Evolutionary conservation across 1,140 invertebrate genomes (phyloP).

Genomic region (Pachypeltis micranthus): DNA sequence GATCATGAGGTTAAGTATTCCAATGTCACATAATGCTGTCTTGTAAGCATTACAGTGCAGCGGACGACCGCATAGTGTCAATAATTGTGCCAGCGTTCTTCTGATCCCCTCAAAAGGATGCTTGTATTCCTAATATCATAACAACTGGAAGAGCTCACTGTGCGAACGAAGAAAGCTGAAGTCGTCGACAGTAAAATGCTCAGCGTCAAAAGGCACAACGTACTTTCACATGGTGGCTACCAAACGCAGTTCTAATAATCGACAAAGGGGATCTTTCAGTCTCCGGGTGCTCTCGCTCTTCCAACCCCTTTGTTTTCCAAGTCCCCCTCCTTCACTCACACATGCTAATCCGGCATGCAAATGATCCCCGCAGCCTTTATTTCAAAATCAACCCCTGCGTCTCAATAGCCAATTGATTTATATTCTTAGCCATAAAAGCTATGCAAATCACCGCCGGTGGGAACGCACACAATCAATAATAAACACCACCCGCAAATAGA

Average conservation of each 20-base stretch:
- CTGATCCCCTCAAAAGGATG: too few relatives aligned
- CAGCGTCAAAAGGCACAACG: constrained; percentile 1
- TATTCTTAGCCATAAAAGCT: constrained; percentile 5
- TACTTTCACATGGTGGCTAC: background rate
- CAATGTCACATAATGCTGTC: too few relatives aligned
- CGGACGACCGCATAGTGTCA: too few relatives aligned
- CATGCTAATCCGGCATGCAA: constrained; percentile 9
- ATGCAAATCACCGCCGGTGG: background rate
- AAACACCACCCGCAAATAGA: constrained; percentile 4
- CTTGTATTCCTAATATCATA: too few relatives aligned
- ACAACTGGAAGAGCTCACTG: too few relatives aligned
- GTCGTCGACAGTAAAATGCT: too few relatives aligned
- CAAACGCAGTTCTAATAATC: background rate
- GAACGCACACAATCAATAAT: constrained; percentile 2
- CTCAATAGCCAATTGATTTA: constrained; percentile 8
- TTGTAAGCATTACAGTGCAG: too few relatives aligned
- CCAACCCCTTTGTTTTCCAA: constrained; percentile 1
- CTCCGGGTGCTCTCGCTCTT: background rate
- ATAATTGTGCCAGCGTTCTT: too few relatives aligned
- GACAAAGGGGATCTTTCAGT: background rate
- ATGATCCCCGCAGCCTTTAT: background rate
- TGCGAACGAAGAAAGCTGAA: too few relatives aligned
- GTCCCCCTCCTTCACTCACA: constrained; percentile 3
- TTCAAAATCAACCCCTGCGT: constrained; percentile 5
- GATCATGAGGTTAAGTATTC: too few relatives aligned